Evolutionary conservation across 2,797 vertebrate species (phyloP).

Genomic region (Heterohyrax brucei): DNA sequence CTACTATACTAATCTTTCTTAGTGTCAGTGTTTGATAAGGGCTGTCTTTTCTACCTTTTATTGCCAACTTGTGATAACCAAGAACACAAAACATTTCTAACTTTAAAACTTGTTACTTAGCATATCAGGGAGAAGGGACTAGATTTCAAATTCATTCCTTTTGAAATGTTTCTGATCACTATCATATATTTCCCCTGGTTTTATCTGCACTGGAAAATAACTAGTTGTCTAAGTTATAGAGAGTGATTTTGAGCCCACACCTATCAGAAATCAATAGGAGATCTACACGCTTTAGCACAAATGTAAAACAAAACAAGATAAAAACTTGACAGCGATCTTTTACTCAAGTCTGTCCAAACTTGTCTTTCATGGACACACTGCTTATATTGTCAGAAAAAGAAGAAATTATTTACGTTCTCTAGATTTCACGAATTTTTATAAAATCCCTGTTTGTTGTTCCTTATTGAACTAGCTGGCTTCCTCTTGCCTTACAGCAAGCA

Average conservation of each 20-base stretch:
- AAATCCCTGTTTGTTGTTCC: not conserved
- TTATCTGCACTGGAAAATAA: not conserved
- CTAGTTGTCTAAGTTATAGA: not conserved
- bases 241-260: not conserved
- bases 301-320: not conserved
- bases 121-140: not conserved
- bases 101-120: not conserved
- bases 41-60: not conserved
- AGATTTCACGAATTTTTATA: not conserved
- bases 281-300: not conserved
- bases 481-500: not conserved
- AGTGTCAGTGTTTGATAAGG: not conserved
- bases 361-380: not conserved
- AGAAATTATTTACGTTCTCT: not conserved
- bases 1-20: accelerated
- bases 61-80: not conserved
- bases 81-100: not conserved
- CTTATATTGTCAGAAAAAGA: not conserved
- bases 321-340: not conserved
- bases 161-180: not conserved
- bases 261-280: not conserved
- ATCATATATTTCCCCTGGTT: not conserved
- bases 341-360: not conserved
- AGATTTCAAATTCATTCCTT: constrained; percentile 11
- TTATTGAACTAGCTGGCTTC: not conserved